These are phyloP conservation scores for Centropyge bicolor DNA, from an alignment of 2,797 vertebrate species.

Conservation along the genomic window DNA sequence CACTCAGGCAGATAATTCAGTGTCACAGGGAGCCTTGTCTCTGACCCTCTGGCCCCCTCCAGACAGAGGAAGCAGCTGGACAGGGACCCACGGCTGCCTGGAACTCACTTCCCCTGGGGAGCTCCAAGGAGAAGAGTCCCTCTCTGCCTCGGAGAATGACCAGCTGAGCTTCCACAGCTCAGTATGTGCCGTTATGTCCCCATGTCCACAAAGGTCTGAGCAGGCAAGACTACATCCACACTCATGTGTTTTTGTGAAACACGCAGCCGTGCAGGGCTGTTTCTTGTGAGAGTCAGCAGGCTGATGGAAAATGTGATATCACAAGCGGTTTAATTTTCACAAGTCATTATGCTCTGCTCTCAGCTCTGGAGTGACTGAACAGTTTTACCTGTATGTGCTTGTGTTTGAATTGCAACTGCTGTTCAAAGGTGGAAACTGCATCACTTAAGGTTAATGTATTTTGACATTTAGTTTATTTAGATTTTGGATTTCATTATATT, in stretches of 20 bases:
- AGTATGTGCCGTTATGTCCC: slow-evolving; percentile 60
- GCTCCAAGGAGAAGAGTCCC: slow-evolving; percentile 74
- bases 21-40: slow-evolving; percentile 83
- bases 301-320: slow-evolving; percentile 38
- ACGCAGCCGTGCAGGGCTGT: slow-evolving; percentile 35
- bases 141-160: slow-evolving; percentile 80
- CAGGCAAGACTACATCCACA: neutral
- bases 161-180: slow-evolving; percentile 80
- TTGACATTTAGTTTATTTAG: neutral
- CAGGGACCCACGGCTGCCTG: slow-evolving; percentile 82
- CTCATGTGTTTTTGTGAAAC: slow-evolving; percentile 12
- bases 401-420: slow-evolving; percentile 11
- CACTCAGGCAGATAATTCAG: slow-evolving; percentile 85
- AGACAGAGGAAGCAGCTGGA: slow-evolving; percentile 85
- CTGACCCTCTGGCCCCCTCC: slow-evolving; percentile 81
- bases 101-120: slow-evolving; percentile 80
- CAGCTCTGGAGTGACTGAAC: neutral
- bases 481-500: slow-evolving; percentile 8
- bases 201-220: slow-evolving; percentile 62
- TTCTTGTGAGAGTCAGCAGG: slow-evolving; percentile 42
- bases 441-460: neutral
- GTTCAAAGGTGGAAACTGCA: neutral
- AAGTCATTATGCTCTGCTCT: neutral
- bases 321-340: slow-evolving; percentile 29
- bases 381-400: neutral